Evolutionary conservation across 2,888 invertebrate genomes (phyloP).

Genomic region (Morpho helenor): DNA sequence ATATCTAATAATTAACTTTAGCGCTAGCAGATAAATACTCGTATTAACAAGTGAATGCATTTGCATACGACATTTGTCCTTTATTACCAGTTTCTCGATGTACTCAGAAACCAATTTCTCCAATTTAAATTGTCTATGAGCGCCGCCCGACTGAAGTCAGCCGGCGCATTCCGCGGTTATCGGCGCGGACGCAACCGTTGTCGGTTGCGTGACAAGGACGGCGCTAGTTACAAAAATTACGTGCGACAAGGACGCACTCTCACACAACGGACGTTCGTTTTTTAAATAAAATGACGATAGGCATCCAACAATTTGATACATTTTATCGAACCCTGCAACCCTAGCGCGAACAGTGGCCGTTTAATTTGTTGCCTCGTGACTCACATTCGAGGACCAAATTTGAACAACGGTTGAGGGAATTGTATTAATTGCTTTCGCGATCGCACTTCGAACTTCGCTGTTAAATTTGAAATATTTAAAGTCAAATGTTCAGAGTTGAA

Average conservation of each 20-base stretch:
- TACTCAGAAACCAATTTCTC: conserved; percentile 70
- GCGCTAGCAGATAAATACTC: background rate
- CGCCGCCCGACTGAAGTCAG: conserved; percentile 72
- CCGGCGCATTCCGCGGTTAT: conserved; percentile 75
- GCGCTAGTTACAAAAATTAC: conserved; percentile 43
- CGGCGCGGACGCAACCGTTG: conserved; percentile 63
- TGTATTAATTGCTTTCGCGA: conserved; percentile 29
- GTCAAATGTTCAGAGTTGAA: conserved; percentile 16
- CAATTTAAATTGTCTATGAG: conserved; percentile 77
- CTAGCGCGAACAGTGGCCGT: conserved; percentile 61
- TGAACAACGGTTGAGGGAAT: conserved; percentile 42
- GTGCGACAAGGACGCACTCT: conserved; percentile 52
- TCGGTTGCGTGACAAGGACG: conserved; percentile 45
- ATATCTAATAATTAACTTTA: no score
- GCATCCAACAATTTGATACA: conserved; percentile 66
- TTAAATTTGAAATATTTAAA: conserved; percentile 1
- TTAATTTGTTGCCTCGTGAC: conserved; percentile 66
- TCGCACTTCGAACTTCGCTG: conserved; percentile 10
- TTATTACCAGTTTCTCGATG: conserved; percentile 56
- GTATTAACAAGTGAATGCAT: conserved; percentile 28
- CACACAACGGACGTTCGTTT: conserved; percentile 61
- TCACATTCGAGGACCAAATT: conserved; percentile 48
- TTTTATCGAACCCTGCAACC: conserved; percentile 67
- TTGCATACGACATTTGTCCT: conserved; percentile 46
- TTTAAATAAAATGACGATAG: conserved; percentile 78